Base-by-base conservation (phyloP, 2,888 invertebrate genomes). In the Stomorhina lunata region DNA sequence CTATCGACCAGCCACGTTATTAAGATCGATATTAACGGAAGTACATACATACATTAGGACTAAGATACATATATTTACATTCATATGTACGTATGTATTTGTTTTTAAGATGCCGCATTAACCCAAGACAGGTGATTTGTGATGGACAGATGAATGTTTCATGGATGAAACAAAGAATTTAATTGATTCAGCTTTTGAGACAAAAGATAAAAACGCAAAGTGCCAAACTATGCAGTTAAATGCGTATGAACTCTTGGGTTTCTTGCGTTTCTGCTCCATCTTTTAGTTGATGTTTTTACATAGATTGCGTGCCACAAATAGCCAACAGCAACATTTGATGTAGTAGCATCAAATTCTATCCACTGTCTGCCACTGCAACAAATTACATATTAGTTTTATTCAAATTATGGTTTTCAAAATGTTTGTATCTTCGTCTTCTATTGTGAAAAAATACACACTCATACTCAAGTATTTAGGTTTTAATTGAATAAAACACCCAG, bases 81-180 rank as follows among this genome's bases (percentile, higher is more conserved):
- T n/a, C n/a, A n/a, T n/a, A n/a, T n/a, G n/a, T n/a, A n/a, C n/a
- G n/a, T n/a, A n/a, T n/a, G n/a, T n/a, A 53, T 27, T 40, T 40
- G 55, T 32, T 45, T 45, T 27, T 75, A 65, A 69, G 75, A 71
- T 65, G 65, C 45, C 63, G 45, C 71, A 53, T 45, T 45, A 32
- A 55, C 27, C 25, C 43, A 45, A 61, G 68, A 78, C 81, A 81
- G 81, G 81, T 81, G 81, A 73, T 81, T 73, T 53, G 69, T 81
- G 73, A 81, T 65, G 40, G 81, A 81, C 81, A 81, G 81, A 78
- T 81, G 73, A 78, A 81, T 63, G 69, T 68, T 69, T 12, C 27
- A 45, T 66, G n/a, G 6, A 17, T 20, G 10, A 25, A 71, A 53
- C 25, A 32, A 63, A 65, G 22, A 53, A 65, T 75, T 65, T 75